phyloP scores from a whole-genome alignment of 1,140 invertebrate species.

The Chironomus striatipennis region DNA sequence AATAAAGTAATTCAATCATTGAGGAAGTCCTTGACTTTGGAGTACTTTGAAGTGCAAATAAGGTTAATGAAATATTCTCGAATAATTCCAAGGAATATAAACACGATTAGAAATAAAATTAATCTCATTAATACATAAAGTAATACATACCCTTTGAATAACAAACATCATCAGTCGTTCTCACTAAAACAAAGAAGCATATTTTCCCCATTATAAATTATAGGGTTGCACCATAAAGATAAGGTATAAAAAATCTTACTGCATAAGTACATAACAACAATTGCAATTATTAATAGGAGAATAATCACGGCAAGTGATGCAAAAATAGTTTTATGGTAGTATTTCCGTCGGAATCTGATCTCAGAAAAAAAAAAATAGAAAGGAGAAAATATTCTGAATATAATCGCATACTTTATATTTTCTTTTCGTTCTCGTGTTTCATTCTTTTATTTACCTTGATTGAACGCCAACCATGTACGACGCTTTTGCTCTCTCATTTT shows the following conservation, averaged over 20 bases:
- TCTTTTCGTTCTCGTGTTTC: background rate
- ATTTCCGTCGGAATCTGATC: constrained; percentile 47
- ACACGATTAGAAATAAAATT: too few species aligned
- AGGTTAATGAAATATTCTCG: too few species aligned
- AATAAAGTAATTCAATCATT: too few species aligned
- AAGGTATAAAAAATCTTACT: background rate
- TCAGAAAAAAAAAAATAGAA: constrained; percentile 22
- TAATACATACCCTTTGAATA: constrained; percentile 36
- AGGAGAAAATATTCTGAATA: constrained; percentile 12
- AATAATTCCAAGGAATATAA: too few species aligned
- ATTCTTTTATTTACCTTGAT: constrained; percentile 32
- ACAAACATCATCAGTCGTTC: background rate
- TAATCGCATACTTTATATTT: background rate
- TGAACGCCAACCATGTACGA: constrained; percentile 35
- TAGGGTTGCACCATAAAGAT: too few species aligned
- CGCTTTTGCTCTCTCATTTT: constrained; percentile 24
- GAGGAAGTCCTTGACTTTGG: too few species aligned
- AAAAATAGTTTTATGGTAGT: constrained; percentile 42
- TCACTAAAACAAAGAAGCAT: too few species aligned
- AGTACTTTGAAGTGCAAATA: too few species aligned
- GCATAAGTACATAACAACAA: constrained; percentile 34
- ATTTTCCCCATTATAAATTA: constrained; percentile 29
- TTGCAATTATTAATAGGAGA: constrained; percentile 41
- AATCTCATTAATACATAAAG: too few species aligned
- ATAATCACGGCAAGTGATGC: constrained; percentile 40